Evolutionary conservation across 2,888 invertebrate species (phyloP).

Genomic region (Andrena bicolor): DNA sequence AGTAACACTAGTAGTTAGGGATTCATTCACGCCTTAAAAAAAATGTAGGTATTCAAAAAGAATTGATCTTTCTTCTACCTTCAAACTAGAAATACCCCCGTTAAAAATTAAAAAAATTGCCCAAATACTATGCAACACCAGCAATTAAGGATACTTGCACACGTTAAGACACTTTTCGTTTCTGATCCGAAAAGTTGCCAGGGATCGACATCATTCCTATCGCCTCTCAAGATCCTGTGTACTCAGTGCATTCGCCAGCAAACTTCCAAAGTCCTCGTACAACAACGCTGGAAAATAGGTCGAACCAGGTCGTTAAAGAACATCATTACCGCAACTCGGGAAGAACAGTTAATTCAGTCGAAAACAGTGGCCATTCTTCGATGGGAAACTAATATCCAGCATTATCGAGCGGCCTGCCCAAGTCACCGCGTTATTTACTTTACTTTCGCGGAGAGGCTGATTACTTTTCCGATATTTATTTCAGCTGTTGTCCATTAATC

Average conservation of each 20-base stretch:
- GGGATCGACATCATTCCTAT: background rate
- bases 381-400: slow-evolving; percentile 64
- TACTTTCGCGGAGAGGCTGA: slow-evolving; percentile 57
- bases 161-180: too few relatives aligned
- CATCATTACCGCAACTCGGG: slow-evolving; percentile 42
- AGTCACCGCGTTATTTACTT: slow-evolving; percentile 61
- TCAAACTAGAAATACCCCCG: too few relatives aligned
- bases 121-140: too few relatives aligned
- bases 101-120: too few relatives aligned
- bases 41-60: too few relatives aligned
- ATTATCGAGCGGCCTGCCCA: slow-evolving; percentile 43
- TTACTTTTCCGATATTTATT: slow-evolving; percentile 73
- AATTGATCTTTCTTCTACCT: too few relatives aligned
- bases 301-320: slow-evolving; percentile 46
- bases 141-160: too few relatives aligned
- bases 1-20: background rate
- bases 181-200: background rate
- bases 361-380: slow-evolving; percentile 52
- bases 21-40: too few relatives aligned
- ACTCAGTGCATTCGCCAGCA: background rate
- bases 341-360: slow-evolving; percentile 41
- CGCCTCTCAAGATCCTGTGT: background rate
- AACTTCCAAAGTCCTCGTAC: slow-evolving; percentile 18
- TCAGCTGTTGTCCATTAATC: slow-evolving; percentile 68
- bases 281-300: slow-evolving; percentile 30